Evolutionary conservation across 2,113 vertebrate genomes (phyloP).

Genomic region (Nanorana parkeri): DNA sequence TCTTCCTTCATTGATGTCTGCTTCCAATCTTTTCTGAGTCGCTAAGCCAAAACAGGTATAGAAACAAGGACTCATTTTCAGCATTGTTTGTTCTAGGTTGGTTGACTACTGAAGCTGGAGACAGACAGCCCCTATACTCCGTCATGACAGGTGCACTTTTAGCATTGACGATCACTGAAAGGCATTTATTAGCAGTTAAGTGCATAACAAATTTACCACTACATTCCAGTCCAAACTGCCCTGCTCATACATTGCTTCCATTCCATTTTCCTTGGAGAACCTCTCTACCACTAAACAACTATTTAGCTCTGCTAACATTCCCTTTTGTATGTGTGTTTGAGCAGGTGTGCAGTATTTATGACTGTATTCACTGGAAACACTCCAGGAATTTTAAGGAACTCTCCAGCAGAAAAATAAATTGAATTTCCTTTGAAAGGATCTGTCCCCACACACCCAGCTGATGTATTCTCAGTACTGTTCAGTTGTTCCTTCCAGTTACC

Average conservation of each 20-base stretch:
- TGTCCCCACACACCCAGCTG: not conserved
- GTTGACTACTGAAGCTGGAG: too few species aligned
- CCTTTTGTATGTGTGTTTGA: constrained; percentile 40
- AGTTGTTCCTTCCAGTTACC: too few species aligned
- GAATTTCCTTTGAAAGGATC: constrained; percentile 22
- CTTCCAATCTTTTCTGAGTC: too few species aligned
- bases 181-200: not conserved
- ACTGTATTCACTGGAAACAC: constrained; percentile 26
- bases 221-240: not conserved
- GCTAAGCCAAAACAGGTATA: too few species aligned
- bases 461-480: too few species aligned
- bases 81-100: too few species aligned
- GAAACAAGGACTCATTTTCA: too few species aligned
- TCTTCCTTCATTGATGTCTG: too few species aligned
- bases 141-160: too few species aligned
- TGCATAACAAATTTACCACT: not conserved
- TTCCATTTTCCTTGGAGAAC: not conserved
- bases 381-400: constrained; percentile 41
- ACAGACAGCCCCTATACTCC: too few species aligned
- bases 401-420: constrained; percentile 10
- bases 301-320: constrained; percentile 6
- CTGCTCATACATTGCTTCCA: not conserved
- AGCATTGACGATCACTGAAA: too few species aligned
- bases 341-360: constrained; percentile 31
- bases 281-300: not conserved